Evolutionary conservation across 2,797 vertebrate genomes (phyloP).

Genomic region (Crocodylus rhombifer): DNA sequence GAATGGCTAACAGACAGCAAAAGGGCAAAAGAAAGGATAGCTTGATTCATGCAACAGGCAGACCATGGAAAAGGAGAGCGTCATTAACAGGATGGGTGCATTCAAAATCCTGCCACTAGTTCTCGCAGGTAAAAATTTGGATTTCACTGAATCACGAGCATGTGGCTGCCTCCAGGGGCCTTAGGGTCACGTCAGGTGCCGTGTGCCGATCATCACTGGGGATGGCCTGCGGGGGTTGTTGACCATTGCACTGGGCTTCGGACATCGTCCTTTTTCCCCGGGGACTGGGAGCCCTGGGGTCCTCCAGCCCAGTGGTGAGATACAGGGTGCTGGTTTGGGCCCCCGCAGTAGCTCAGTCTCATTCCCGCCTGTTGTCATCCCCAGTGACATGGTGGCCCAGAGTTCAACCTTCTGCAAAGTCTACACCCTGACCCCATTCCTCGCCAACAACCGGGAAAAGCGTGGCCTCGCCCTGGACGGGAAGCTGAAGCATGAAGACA

Average conservation of each 20-base stretch:
- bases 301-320: background rate
- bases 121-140: background rate
- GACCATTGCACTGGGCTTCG: background rate
- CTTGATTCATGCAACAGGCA: no score
- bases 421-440: slow-evolving; percentile 94
- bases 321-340: background rate
- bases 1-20: no score
- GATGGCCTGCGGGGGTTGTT: background rate
- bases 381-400: slow-evolving; percentile 91
- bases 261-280: background rate
- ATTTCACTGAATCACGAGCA: background rate
- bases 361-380: background rate
- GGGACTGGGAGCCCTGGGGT: background rate
- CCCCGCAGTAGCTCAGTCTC: background rate
- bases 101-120: background rate
- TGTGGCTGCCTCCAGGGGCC: background rate
- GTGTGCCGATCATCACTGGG: background rate
- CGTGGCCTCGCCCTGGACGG: slow-evolving; percentile 93
- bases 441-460: slow-evolving; percentile 95
- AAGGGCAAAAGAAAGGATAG: no score
- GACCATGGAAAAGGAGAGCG: no score
- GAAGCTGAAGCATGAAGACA: slow-evolving; percentile 97
- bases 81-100: background rate
- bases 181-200: no score
- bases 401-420: slow-evolving; percentile 97